Conservation (phyloP, 2,113 vertebrate genomes). For the Gavia stellata region DNA sequence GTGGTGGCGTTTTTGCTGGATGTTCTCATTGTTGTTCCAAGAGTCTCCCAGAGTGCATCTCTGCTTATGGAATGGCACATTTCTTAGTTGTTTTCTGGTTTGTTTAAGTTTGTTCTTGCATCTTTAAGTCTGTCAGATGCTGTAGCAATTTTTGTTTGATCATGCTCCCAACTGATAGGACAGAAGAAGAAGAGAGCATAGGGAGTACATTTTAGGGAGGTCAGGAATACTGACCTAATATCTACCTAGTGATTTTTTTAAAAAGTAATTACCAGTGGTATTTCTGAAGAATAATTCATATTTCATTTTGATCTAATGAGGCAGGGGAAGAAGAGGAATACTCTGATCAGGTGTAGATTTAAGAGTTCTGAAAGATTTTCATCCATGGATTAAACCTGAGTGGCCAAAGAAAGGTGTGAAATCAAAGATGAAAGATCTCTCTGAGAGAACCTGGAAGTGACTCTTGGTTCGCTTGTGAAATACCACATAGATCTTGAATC, state of each 20-base stretch:
- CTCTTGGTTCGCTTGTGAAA: background rate
- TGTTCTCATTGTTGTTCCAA: background rate
- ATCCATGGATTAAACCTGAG: background rate
- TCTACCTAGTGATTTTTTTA: background rate
- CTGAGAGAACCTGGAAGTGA: background rate
- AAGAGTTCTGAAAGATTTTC: background rate
- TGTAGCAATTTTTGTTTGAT: background rate
- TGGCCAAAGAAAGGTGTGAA: background rate
- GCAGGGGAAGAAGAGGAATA: background rate
- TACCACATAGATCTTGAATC: background rate
- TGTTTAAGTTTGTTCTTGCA: background rate
- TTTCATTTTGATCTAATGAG: background rate
- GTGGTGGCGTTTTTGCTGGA: background rate
- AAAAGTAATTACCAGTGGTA: background rate
- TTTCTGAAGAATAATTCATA: background rate
- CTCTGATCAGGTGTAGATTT: background rate
- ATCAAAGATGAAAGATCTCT: background rate
- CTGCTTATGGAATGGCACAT: background rate
- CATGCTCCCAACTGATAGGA: background rate
- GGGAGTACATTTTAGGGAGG: background rate
- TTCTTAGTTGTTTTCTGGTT: background rate
- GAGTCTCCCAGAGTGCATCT: background rate
- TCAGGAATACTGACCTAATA: background rate
- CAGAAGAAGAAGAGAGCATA: background rate
- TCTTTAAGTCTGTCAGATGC: background rate